These are phyloP conservation scores for Epinotia ramella DNA, from an alignment of 2,888 invertebrate species.

Conservation along the genomic window DNA sequence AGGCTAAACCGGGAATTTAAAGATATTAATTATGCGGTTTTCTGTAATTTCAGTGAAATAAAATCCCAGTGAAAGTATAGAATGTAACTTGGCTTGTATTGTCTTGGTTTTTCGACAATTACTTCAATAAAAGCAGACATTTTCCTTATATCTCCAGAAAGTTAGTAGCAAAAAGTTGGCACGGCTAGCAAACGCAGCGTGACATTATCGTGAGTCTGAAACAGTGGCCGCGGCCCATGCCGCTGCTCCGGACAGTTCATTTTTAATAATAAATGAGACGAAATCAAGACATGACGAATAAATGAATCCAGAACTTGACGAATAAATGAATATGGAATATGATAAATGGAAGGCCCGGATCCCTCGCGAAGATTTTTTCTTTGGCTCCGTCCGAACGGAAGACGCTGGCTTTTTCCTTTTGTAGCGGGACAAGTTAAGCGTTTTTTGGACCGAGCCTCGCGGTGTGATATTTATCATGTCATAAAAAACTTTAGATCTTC, in stretches of 20 bases:
- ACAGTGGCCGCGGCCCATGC: slow-evolving; percentile 79
- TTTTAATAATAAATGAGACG: slow-evolving; percentile 86
- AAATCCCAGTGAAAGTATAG: background rate
- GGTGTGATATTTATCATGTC: slow-evolving; percentile 83
- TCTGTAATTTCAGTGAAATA: too few species aligned
- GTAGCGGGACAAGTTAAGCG: slow-evolving; percentile 84
- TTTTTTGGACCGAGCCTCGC: slow-evolving; percentile 80
- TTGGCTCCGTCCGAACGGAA: slow-evolving; percentile 84
- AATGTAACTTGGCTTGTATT: background rate
- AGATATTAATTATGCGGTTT: too few species aligned
- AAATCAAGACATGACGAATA: slow-evolving; percentile 86
- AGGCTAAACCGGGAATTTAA: too few species aligned
- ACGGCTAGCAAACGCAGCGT: slow-evolving; percentile 73
- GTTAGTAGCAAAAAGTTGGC: slow-evolving; percentile 53
- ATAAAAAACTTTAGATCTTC: slow-evolving; percentile 73
- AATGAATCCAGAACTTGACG: slow-evolving; percentile 86
- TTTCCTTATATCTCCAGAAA: slow-evolving; percentile 47
- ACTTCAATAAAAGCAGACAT: slow-evolving; percentile 17
- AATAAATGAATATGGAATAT: slow-evolving; percentile 86
- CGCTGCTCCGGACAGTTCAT: slow-evolving; percentile 85
- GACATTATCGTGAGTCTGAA: slow-evolving; percentile 83
- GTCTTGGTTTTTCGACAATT: slow-evolving; percentile 13
- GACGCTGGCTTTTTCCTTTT: slow-evolving; percentile 85
- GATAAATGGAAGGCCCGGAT: slow-evolving; percentile 83
- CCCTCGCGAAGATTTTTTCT: slow-evolving; percentile 85